A percentile compares a stretch with the other conserved stretches of the same genome.
Conservation (phyloP, 2,888 invertebrate species). For the Adelphocoris suturalis region DNA sequence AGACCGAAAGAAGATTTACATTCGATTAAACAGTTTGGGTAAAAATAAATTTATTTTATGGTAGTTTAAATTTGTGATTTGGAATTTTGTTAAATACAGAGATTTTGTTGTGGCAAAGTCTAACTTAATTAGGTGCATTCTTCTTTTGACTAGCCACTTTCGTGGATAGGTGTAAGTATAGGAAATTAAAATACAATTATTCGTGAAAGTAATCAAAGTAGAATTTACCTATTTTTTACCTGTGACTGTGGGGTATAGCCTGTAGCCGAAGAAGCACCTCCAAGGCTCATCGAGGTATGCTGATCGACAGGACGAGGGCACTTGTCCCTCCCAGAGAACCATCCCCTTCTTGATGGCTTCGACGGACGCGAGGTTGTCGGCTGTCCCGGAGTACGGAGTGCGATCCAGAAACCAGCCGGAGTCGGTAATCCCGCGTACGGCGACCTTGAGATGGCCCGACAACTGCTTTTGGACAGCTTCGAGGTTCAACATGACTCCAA, state of each 20-base stretch:
- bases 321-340: conserved; percentile 88
- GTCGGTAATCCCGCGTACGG: conserved; percentile 92
- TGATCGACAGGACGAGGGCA: conserved; percentile 88
- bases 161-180: too few relatives aligned
- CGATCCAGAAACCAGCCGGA: conserved; percentile 97
- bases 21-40: too few relatives aligned
- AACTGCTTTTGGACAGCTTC: conserved; percentile 89
- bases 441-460: conserved; percentile 83
- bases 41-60: too few relatives aligned
- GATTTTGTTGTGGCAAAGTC: too few relatives aligned
- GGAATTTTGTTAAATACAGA: too few relatives aligned
- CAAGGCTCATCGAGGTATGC: conserved; percentile 88
- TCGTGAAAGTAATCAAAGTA: background rate
- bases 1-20: too few relatives aligned
- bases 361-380: conserved; percentile 81
- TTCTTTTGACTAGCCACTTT: too few relatives aligned
- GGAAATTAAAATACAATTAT: background rate
- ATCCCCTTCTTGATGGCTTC: conserved; percentile 87
- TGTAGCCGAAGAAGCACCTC: conserved; percentile 95
- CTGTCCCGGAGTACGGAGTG: conserved; percentile 84
- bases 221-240: conserved; percentile 79
- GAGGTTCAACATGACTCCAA: conserved; percentile 95
- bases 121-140: too few relatives aligned
- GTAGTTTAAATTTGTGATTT: too few relatives aligned
- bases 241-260: conserved; percentile 90